Base-by-base conservation (phyloP, 2,113 vertebrate genomes). In the Dasyprocta punctata region DNA sequence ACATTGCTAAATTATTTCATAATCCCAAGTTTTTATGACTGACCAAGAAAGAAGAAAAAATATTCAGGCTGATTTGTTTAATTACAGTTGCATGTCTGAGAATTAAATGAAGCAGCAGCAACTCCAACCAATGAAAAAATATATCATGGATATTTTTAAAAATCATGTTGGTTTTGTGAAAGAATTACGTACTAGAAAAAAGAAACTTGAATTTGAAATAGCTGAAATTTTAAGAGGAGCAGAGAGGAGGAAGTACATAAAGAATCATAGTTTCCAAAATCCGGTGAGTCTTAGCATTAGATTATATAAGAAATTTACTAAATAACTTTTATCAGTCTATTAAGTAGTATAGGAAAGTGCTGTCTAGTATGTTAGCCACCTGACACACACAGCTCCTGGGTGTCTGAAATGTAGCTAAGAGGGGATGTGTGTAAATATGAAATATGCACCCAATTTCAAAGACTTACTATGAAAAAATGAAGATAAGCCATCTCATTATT, bases 1-100 rank as follows among this genome's bases (percentile, higher is more conserved):
- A 60, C 17, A 67, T 82, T 89, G 82, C 89, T 90, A 52, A 92
- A 93, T 56, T 91, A 83, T 91, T 97, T 97, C 61, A 86, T 89
- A 95, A 88, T 95, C 83, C 88, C 93, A 81, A 80, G 7, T 73
- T 90, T 78, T 97, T 88, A 63, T 93, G 80, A 89, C 41, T 58
- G 92, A 97, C 52, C 75, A 73, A 92, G 33, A 44, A 58, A 95
- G 78, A 93, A 84, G 60, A 84, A 89, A 94, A 81, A 84, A 44
- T 83, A 77, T 78, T 77, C 56, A 67, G 63, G 80, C 58, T n/a
- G 36, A 86, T 58, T 90, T 90, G 41, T 91, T 90, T 89, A 95
- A 95, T 95, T 97, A 85, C 94, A 93, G n/a, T 54, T 94, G 26
- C 86, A 91, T 94, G 67, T 89, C 49, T 94, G 49, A 97, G 85